Conservation (phyloP, 2,113 vertebrate genomes). For the Cichladusa arquata region DNA sequence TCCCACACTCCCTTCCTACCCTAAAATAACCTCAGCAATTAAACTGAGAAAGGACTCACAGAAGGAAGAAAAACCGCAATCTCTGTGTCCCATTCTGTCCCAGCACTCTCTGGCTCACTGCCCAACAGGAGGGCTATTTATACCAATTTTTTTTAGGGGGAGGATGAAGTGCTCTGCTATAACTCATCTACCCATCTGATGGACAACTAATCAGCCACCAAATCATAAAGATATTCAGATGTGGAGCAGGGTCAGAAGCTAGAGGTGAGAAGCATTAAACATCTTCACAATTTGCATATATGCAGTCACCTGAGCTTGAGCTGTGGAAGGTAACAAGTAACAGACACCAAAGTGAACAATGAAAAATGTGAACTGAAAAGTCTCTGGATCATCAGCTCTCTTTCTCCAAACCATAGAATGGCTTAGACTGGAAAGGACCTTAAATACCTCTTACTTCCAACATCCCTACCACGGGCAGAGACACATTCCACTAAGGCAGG, state of each 20-base stretch:
- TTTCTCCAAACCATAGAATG: not conserved
- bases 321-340: not conserved
- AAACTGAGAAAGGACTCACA: not conserved
- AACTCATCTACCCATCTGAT: not conserved
- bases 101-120: not conserved
- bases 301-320: not conserved
- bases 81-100: not conserved
- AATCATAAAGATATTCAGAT: not conserved
- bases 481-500: not conserved
- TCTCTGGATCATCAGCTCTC: not conserved
- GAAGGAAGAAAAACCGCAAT: not conserved
- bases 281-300: not conserved
- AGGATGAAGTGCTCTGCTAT: not conserved
- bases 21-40: not conserved
- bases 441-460: not conserved
- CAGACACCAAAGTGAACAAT: not conserved
- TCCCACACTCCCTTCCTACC: not conserved
- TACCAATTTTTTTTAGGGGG: not conserved
- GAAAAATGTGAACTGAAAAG: not conserved
- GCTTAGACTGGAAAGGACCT: not conserved
- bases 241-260: not conserved
- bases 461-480: rapidly evolving
- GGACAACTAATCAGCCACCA: not conserved
- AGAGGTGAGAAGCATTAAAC: not conserved
- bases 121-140: not conserved